Evolutionary conservation across 2,888 invertebrate genomes (phyloP), one percentile per base, ranked within the genome.

Genomic region (Alentia gelatinosa): DNA sequence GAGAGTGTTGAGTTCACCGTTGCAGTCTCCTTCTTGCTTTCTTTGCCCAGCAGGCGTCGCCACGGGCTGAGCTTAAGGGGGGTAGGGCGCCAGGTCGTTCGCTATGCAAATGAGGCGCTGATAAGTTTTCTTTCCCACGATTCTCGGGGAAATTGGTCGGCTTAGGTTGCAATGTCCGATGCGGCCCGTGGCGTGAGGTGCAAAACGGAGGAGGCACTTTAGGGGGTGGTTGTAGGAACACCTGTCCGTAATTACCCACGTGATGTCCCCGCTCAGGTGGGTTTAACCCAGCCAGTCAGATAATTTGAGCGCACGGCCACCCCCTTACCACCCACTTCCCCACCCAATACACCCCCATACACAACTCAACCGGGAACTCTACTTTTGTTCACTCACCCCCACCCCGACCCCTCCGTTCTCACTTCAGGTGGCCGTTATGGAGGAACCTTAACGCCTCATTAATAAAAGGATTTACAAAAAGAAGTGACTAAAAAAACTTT

Each of bases 111-210:
- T 79, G 35, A 79, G 39, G 79, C 39, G 19, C 79, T 79, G 79
- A 79, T 79, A 79, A 79, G 79, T 79, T 79, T 79, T 79, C 79
- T 79, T 79, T 79, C 79, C 79, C 79, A 79, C 79, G 79, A 79
- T 79, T 39, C 79, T 79, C 79, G 35, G 39, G 5, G 39, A 26
- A 79, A 79, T 79, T 79, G 79, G 79, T 79, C 79, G 35, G 79
- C 79, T 79, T 79, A 79, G 79, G 35, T 35, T 79, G 79, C 79
- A 79, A 35, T 37, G 79, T 35, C 7, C 12, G 79, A 37, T n/a
- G 79, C 33, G 79, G 79, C 79, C 79, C 79, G 79, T 79, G 79
- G 79, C 79, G 79, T n/a, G 79, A 79, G 79, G 79, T 35, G 37
- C 79, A 37, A 39, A 79, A 79, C 79, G 79, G 79, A 79, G 79